Conservation (phyloP, 2,113 vertebrate species). For the Catharus bicknelli region DNA sequence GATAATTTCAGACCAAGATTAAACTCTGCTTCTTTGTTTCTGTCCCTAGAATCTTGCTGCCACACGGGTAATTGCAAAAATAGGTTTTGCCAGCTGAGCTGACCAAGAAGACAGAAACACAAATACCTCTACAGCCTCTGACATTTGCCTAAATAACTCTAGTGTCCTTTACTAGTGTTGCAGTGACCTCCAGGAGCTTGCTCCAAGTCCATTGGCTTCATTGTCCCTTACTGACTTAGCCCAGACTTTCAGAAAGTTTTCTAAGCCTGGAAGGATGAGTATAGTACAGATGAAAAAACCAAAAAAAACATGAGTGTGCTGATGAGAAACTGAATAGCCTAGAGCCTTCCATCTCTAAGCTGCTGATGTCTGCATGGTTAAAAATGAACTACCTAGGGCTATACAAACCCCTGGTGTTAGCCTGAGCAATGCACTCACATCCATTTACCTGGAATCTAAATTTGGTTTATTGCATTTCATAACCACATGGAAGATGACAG, state of each 20-base stretch:
- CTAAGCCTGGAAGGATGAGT: neutral
- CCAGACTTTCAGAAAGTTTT: neutral
- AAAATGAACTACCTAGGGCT: conserved; percentile 22
- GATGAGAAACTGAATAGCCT: conserved; percentile 24
- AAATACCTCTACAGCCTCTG: neutral
- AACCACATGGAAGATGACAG: neutral
- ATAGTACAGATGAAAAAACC: neutral
- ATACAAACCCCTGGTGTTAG: neutral
- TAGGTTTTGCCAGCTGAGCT: neutral
- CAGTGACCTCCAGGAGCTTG: neutral
- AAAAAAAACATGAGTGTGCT: neutral
- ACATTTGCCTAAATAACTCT: neutral
- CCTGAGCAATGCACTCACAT: neutral
- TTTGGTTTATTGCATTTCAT: conserved; percentile 8
- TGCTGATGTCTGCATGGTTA: conserved; percentile 26
- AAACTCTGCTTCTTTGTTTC: neutral
- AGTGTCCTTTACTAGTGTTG: neutral
- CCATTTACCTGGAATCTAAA: conserved; percentile 38
- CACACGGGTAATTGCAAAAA: neutral
- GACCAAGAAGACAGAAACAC: neutral
- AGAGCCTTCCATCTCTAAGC: neutral
- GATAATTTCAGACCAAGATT: neutral
- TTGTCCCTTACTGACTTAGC: neutral
- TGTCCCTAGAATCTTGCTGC: neutral
- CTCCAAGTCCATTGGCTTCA: neutral